Base-by-base conservation (phyloP, 2,797 vertebrate species). In the Acanthiza pusilla region DNA sequence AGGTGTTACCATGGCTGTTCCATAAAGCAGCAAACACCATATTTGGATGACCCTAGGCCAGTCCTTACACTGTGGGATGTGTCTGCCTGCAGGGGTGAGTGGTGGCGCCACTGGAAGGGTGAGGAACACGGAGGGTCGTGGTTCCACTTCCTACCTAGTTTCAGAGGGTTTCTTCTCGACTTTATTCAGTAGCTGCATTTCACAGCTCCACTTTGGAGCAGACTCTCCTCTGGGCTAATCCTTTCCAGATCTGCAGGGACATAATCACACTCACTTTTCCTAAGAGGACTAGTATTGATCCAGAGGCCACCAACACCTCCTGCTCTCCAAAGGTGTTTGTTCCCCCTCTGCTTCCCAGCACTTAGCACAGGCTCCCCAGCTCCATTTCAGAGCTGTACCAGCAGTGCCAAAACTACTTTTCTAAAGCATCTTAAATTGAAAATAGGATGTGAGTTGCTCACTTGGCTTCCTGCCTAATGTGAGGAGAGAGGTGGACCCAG, bases 361-460 rank as follows among this genome's bases (percentile, higher is more conserved):
- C 50, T 25, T 11, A 22, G 40, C 42, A 34, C 32, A 20, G 55
- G 38, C 29, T 93, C 30, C 51, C 34, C 57, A 26, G 57, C 68
- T 88, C 77, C 76, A 9, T 21, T 27, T 22, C 26, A 58, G 22
- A 87, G 43, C 58, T 2, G 0, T 36, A 32, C 22, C 51, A 78
- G 43, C 11, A 2, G 14, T 73, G 90, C 80, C 83, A 86, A 71
- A 91, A 66, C n/a, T 30, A 5, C 85, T 71, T 80, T 48, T 85
- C 72, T 90, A 23, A 45, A 43, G 51, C 10, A 3, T 51, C 61
- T 78, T 48, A 32, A 36, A 76, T 48, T 76, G 83, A 91, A 95
- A 94, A 88, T 83, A 90, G 85, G 93, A 93, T 91, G 74, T 13
- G 21, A 82, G 54, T 83, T 75, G 85, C 85, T 95, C 66, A 63